Evolutionary conservation across 1,140 invertebrate species (phyloP), one percentile per base, ranked within the genome.

Genomic region (Atopsyche davidsoni): DNA sequence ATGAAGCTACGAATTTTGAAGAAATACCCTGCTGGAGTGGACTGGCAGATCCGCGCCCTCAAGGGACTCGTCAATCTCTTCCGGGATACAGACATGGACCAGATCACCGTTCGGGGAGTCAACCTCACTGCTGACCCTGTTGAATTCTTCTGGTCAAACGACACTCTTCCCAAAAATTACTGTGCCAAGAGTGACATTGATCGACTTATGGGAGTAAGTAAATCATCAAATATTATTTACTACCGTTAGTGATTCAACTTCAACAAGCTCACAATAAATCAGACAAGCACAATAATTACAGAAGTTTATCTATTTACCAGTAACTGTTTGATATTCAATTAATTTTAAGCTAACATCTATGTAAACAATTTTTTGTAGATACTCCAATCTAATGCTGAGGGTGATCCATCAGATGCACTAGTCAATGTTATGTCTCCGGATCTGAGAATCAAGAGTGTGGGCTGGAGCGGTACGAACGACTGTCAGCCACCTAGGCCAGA

Each of bases 71-170:
- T 81, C 1, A 75, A 77, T 55, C 67, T 89, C 11, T 88, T 84
- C 60, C 76, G 79, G 18, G 83, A 87, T 55, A 72, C 71, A 2
- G 79, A 89, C 62, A 70, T 79, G 59, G 78, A 78, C 28, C 77
- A 83, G 31, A 80, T 91, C 34, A 83, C 81, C 0, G 83, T 88
- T 3, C 69, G 83, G 32, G 70, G 75, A 34, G 75, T 87, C 2
- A 73, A 78, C 9, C 69, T 77, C 31, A 70, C 70, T 13, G 75
- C 73, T 6, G 69, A 80, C 35, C 73, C 79, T 34, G 79, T 79
- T 34, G 77, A 79, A 23, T 87, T 89, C 55, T 79, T 83, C 0
- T 96, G 91, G 85, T 89, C 89, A 3, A 96, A 96, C 62, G 89
- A 92, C 53, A 86, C 86, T 14, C 63, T 96, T 51, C 81, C 86